Evolutionary conservation across 23 tunicate species (phyloP).

Genomic region (Corella eumyota): DNA sequence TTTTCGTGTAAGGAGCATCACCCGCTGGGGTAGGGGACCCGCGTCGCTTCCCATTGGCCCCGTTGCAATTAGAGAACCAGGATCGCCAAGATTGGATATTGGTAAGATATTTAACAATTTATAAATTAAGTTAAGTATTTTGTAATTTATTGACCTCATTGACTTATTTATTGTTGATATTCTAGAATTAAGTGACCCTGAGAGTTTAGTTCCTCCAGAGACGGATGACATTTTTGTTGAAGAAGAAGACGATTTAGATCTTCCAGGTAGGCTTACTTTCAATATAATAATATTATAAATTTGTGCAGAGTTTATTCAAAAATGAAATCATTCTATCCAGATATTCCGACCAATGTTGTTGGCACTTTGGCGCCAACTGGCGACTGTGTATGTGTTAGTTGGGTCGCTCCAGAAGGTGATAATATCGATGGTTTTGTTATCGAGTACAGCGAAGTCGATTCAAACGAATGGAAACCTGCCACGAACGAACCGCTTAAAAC

Average conservation of each 20-base stretch:
- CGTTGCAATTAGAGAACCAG: slow-evolving; percentile 70
- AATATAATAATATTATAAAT: too few species aligned
- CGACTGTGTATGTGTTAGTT: slow-evolving; percentile 31
- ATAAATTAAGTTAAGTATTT: slow-evolving; percentile 6
- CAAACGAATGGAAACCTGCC: slow-evolving; percentile 41
- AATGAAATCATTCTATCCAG: slow-evolving; percentile 7
- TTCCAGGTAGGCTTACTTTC: slow-evolving; percentile 70
- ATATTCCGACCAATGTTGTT: slow-evolving; percentile 21
- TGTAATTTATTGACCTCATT: too few species aligned
- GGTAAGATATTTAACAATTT: slow-evolving; percentile 8
- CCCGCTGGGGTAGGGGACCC: slow-evolving; percentile 63
- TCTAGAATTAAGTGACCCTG: slow-evolving; percentile 56
- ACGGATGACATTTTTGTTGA: slow-evolving; percentile 66
- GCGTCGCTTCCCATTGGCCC: slow-evolving; percentile 68
- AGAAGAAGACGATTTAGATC: slow-evolving; percentile 39
- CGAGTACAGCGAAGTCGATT: slow-evolving; percentile 37
- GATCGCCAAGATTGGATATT: slow-evolving; percentile 38
- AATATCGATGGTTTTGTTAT: slow-evolving; percentile 55
- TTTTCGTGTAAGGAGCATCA: slow-evolving; percentile 67
- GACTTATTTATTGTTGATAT: too few species aligned
- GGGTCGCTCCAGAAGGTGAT: slow-evolving; percentile 37
- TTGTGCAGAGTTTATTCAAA: too few species aligned
- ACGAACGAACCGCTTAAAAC: slow-evolving; percentile 33
- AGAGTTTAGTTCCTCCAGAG: slow-evolving; percentile 65
- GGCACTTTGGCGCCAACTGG: slow-evolving; percentile 24